Conservation (phyloP, 2,113 vertebrate species). For the Chiloscyllium plagiosum region DNA sequence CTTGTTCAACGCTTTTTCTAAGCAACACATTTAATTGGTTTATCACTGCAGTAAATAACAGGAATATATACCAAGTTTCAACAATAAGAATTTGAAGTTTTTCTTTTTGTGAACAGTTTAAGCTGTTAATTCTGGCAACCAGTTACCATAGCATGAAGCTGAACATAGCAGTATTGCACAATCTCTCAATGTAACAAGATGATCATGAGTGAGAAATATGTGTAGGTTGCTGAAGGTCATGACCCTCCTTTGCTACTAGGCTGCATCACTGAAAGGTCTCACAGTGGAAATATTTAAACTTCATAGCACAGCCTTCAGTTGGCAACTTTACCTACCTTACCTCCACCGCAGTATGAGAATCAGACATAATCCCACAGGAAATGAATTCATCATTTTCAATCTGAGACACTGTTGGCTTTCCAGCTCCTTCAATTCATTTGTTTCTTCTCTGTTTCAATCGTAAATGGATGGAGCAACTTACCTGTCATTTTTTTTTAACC, state of each 20-base stretch:
- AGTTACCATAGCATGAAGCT: too few species aligned
- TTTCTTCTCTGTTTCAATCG: background rate
- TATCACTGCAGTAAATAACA: background rate
- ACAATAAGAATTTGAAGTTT: background rate
- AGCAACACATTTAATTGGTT: background rate
- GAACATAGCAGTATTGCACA: background rate
- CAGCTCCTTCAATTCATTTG: too few species aligned
- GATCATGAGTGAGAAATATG: background rate
- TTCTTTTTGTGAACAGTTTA: background rate
- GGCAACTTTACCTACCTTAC: too few species aligned
- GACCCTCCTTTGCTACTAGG: background rate
- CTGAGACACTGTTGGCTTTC: background rate
- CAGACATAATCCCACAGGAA: background rate
- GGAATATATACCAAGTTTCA: background rate
- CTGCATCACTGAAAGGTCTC: background rate
- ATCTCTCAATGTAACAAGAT: background rate
- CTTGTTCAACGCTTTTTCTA: background rate
- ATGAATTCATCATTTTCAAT: slow-evolving; percentile 1
- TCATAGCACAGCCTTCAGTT: background rate
- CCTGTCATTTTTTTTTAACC: too few species aligned
- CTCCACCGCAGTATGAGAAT: background rate
- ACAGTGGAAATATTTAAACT: slow-evolving; percentile 11
- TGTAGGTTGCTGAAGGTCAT: background rate
- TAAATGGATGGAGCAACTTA: background rate
- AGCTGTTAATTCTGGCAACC: background rate